Evolutionary conservation across 2,113 vertebrate species (phyloP).

Genomic region (Sorex araneus): DNA sequence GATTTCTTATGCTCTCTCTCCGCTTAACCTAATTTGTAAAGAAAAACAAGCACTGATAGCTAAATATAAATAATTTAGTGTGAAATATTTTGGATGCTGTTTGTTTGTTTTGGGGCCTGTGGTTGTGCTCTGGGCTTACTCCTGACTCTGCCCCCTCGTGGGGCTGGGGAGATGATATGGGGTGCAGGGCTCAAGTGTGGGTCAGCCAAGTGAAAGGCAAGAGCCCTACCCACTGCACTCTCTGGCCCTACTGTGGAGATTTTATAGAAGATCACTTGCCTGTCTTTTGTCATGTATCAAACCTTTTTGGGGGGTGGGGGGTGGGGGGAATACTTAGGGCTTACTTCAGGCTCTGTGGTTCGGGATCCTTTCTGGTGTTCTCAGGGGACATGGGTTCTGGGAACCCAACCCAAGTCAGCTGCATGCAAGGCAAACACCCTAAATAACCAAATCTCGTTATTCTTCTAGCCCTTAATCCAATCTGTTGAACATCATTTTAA

Average conservation of each 20-base stretch:
- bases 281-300: background rate
- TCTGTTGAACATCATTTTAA: background rate
- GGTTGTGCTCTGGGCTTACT: too few relatives aligned
- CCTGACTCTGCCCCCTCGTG: too few relatives aligned
- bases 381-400: background rate
- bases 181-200: too few relatives aligned
- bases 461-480: background rate
- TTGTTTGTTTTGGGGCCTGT: too few relatives aligned
- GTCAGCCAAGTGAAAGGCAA: too few relatives aligned
- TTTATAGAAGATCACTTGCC: background rate
- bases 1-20: background rate
- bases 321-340: too few relatives aligned
- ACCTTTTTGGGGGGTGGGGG: background rate
- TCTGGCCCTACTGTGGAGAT: too few relatives aligned
- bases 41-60: background rate
- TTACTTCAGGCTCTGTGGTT: background rate
- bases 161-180: too few relatives aligned
- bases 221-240: too few relatives aligned
- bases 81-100: background rate
- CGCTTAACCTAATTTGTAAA: constrained; percentile 15
- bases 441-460: constrained; percentile 38
- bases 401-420: too few relatives aligned
- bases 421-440: background rate
- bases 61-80: constrained; percentile 39
- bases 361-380: too few relatives aligned